phyloP scores from a whole-genome alignment of 2,888 invertebrate species.

The Oscheius sp. region DNA sequence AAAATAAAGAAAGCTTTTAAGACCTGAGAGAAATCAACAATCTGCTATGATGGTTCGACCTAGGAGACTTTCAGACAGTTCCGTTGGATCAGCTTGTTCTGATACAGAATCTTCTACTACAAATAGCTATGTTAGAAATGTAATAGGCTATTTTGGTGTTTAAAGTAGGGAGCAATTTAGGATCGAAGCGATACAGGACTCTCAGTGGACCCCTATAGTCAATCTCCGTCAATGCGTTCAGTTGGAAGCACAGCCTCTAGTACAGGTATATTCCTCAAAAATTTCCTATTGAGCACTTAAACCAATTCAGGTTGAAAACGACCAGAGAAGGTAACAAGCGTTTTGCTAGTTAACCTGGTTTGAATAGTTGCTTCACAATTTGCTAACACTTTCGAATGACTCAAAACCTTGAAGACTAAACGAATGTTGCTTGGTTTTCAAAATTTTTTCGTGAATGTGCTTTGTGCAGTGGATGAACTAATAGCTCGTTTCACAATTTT shows the following conservation, averaged over 20 bases:
- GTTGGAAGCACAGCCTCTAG: conserved; percentile 43
- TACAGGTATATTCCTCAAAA: conserved; percentile 14
- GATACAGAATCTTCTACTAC: conserved; percentile 56
- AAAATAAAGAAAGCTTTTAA: conserved; percentile 14
- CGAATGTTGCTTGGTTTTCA: conserved; percentile 5
- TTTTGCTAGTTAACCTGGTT: conserved; percentile 12
- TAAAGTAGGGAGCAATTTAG: neutral
- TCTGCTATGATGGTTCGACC: conserved; percentile 64
- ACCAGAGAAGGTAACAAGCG: neutral
- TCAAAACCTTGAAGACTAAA: neutral
- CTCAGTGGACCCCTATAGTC: conserved; percentile 35
- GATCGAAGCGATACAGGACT: conserved; percentile 15
- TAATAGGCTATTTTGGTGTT: neutral
- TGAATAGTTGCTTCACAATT: conserved; percentile 2
- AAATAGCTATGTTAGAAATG: conserved; percentile 36
- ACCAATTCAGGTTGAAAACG: conserved; percentile 4
- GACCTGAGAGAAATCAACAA: conserved; percentile 53
- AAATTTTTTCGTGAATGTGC: conserved; percentile 12
- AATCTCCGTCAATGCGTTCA: conserved; percentile 47
- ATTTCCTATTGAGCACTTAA: neutral
- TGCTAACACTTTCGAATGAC: neutral
- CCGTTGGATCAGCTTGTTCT: conserved; percentile 61
- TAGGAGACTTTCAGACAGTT: conserved; percentile 66
- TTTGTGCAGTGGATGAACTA: conserved; percentile 12
- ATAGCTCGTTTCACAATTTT: neutral